phyloP scores from a whole-genome alignment of 1,140 invertebrate species.

The Brachionus plicatilis region DNA sequence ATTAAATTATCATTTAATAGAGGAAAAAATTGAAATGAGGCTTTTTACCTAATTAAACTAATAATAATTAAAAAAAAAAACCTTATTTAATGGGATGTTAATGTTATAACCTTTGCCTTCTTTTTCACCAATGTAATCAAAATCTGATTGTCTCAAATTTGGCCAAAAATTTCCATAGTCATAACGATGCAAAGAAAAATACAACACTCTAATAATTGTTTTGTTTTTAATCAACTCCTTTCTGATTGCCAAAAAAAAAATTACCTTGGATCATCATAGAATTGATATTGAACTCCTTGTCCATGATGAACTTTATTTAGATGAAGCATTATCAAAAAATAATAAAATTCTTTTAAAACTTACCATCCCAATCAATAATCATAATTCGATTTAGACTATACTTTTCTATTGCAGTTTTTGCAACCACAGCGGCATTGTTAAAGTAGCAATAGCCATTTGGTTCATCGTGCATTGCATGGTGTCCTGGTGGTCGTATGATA shows the following conservation, averaged over 20 bases:
- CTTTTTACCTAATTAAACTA: no score
- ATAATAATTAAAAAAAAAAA: conserved; percentile 33
- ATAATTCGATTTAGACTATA: conserved; percentile 64
- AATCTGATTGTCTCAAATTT: conserved; percentile 92
- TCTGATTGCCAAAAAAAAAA: no score
- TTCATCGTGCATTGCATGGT: conserved; percentile 85
- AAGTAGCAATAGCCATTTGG: conserved; percentile 89
- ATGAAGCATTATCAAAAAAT: not conserved
- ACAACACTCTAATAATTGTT: conserved; percentile 70
- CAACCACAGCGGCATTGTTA: conserved; percentile 90
- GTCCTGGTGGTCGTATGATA: conserved; percentile 73
- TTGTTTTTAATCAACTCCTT: not conserved
- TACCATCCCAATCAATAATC: conserved; percentile 92
- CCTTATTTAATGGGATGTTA: conserved; percentile 81
- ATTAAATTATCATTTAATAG: no score
- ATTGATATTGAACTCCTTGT: conserved; percentile 81
- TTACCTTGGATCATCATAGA: conserved; percentile 81
- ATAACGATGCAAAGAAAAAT: conserved; percentile 95
- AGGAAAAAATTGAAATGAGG: no score
- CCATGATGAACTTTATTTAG: conserved; percentile 51
- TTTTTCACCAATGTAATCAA: conserved; percentile 70
- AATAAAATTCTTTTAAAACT: conserved; percentile 48
- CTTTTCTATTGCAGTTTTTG: conserved; percentile 68
- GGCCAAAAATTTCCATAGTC: conserved; percentile 71
- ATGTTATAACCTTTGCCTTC: conserved; percentile 77